Evolutionary conservation across 2,888 invertebrate species (phyloP), one percentile per base, ranked within the genome.

Genomic region (Morpho helenor): DNA sequence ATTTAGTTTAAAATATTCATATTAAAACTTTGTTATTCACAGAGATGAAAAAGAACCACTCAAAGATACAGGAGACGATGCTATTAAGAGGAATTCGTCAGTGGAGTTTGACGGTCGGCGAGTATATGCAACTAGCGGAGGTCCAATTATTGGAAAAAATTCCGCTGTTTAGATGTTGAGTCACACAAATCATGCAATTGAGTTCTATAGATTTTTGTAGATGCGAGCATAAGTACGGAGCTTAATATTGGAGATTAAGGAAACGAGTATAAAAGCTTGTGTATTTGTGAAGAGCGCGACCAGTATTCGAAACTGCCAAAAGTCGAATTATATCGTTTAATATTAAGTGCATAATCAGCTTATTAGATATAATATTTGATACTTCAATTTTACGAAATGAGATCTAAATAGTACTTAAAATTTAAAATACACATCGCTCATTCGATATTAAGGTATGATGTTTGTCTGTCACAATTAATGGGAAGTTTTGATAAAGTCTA

Each of bases 71-170:
- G 92, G 89, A 63, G 93, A 94, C 61, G 94, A 92, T 52, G 94
- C 93, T 57, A 88, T 94, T 68, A 95, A 94, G 74, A 93, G 95
- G 65, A 95, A 95, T 70, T 94, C 95, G 58, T 95, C 95, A 23
- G 94, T 96, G 23, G 96, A 96, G 77, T 96, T 95, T 76, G 96
- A 96, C 73, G 95, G 96, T 5, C 94, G 94, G 73, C 93, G 95
- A 70, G 96, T 96, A 43, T 94, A 95, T 74, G 95, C 96, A 47
- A 95, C 95, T 75, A 95, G 96, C 60, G 96, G 96, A 62, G 95
- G 96, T 60, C 95, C 94, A 70, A 94, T 96, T 71, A 95, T 96
- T 74, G 96, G 96, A 69, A 96, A 97, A 89, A 96, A 97, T 81
- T 97, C 97, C n/a, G 96, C 96, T 56, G 97, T 97, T 71, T 96